Evolutionary conservation across 2,797 vertebrate genomes (phyloP).

Genomic region (Peromyscus eremicus): DNA sequence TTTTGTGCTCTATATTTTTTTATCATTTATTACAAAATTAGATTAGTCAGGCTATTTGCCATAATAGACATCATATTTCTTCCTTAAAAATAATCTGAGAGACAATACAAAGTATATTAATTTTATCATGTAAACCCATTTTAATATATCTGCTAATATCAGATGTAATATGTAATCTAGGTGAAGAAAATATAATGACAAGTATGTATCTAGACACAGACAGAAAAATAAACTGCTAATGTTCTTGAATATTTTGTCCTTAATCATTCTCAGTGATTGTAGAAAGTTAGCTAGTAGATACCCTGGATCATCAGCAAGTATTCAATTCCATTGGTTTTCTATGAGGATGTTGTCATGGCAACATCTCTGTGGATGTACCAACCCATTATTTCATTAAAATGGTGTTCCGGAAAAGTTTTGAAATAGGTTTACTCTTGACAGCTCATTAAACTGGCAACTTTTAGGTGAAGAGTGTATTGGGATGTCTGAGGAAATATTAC

Average conservation of each 20-base stretch:
- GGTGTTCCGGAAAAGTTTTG: conserved; percentile 14
- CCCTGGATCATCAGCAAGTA: background rate
- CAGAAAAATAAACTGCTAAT: background rate
- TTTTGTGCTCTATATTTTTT: background rate
- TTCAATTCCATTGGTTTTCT: conserved; percentile 19
- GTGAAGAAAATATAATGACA: background rate
- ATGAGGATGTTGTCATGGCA: conserved; percentile 35
- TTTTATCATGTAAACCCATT: background rate
- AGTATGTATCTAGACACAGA: background rate
- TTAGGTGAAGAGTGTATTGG: background rate
- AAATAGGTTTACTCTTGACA: conserved; percentile 52
- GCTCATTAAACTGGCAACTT: conserved; percentile 64
- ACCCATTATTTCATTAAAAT: conserved; percentile 56
- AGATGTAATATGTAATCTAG: background rate
- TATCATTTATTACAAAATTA: background rate
- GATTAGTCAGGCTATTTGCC: background rate
- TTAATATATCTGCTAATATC: background rate
- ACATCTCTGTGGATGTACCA: conserved; percentile 27
- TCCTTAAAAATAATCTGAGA: background rate
- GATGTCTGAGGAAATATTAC: background rate
- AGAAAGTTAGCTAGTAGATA: conserved; percentile 3
- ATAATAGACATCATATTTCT: background rate
- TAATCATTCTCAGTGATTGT: background rate
- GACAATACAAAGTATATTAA: background rate
- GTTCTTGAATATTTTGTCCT: background rate